Evolutionary conservation across 2,797 vertebrate species (phyloP).

Genomic region (Sebastes iracundus): DNA sequence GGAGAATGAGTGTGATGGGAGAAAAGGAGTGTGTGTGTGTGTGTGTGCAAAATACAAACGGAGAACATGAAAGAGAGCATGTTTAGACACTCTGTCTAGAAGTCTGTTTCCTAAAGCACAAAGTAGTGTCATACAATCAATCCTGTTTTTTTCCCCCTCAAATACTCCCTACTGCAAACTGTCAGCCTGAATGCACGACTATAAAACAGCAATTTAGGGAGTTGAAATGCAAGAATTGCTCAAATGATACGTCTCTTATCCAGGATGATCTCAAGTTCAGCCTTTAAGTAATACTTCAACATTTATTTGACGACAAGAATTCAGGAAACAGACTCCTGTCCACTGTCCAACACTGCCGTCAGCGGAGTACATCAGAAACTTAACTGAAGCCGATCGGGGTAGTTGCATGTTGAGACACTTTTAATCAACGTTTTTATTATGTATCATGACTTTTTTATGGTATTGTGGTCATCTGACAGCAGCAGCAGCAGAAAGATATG

Average conservation of each 20-base stretch:
- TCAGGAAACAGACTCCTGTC: background rate
- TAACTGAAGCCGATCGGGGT: too few relatives aligned
- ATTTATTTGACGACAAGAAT: background rate
- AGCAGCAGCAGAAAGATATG: background rate
- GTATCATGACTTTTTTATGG: background rate
- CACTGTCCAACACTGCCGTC: background rate
- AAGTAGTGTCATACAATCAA: background rate
- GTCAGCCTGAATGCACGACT: background rate
- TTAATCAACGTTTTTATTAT: background rate
- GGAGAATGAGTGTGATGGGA: constrained; percentile 43
- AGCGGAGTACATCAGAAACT: background rate
- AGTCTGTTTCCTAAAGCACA: constrained; percentile 44
- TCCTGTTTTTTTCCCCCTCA: background rate
- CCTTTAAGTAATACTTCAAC: background rate
- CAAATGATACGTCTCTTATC: background rate
- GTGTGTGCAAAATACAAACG: constrained; percentile 1
- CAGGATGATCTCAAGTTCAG: background rate
- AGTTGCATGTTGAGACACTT: background rate
- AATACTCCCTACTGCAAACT: background rate
- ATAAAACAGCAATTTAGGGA: background rate
- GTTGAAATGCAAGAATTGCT: background rate
- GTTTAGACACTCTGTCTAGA: constrained; percentile 30
- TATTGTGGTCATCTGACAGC: background rate
- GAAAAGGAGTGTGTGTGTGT: constrained; percentile 7
- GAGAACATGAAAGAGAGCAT: constrained; percentile 22